Conservation (phyloP, 2,113 vertebrate species). For the Vulpes vulpes region DNA sequence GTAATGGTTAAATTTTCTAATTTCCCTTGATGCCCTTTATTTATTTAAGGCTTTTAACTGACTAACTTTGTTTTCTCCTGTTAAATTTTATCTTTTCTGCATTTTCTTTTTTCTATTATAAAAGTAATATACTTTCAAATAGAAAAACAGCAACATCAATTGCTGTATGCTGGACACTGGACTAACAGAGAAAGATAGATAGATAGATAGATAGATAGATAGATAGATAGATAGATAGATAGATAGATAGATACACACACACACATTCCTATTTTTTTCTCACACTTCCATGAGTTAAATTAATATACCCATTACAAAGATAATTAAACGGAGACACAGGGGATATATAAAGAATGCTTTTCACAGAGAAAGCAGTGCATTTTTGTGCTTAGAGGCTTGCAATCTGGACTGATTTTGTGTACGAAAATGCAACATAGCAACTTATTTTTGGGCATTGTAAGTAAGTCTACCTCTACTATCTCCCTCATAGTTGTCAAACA, state of each 20-base stretch:
- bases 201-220: background rate
- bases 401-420: background rate
- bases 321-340: background rate
- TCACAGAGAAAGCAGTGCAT: background rate
- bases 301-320: background rate
- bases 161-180: background rate
- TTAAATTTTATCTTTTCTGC: background rate
- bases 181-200: background rate
- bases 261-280: background rate
- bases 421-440: background rate
- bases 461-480: background rate
- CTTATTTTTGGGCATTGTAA: background rate
- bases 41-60: background rate
- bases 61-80: background rate
- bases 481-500: background rate
- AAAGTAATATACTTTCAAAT: conserved; percentile 28
- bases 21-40: background rate
- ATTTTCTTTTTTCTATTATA: background rate
- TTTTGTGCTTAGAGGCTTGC: background rate
- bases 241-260: background rate
- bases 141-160: background rate
- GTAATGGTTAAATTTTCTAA: background rate
- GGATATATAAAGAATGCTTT: background rate
- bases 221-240: background rate
- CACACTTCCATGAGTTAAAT: background rate